Percentiles rank a stretch among this genome's conserved stretches.
Evolutionary conservation across 1,140 invertebrate genomes (phyloP).

Genomic region (Monochamus saltuarius): DNA sequence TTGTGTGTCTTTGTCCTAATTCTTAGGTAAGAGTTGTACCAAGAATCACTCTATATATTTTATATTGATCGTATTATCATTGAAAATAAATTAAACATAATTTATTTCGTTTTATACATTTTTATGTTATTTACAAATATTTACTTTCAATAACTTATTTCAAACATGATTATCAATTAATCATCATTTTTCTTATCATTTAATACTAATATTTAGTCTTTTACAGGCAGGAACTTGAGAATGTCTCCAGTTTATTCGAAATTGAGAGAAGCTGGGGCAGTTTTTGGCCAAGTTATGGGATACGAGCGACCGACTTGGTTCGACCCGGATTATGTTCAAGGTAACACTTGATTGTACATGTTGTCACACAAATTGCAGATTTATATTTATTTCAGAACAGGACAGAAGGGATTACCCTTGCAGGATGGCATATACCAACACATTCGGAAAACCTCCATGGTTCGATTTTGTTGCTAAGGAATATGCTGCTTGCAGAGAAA

Average conservation of each 20-base stretch:
- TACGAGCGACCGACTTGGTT: slow-evolving; percentile 97
- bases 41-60: too few relatives aligned
- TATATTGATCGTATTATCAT: too few relatives aligned
- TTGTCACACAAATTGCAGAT: background rate
- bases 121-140: too few relatives aligned
- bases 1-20: too few relatives aligned
- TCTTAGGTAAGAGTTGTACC: too few relatives aligned
- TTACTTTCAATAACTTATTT: too few relatives aligned
- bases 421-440: slow-evolving; percentile 72
- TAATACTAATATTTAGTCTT: too few relatives aligned
- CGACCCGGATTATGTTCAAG: slow-evolving; percentile 59
- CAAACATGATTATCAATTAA: too few relatives aligned
- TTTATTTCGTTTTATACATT: too few relatives aligned
- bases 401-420: slow-evolving; percentile 52
- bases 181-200: too few relatives aligned
- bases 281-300: slow-evolving; percentile 98
- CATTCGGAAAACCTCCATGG: slow-evolving; percentile 90
- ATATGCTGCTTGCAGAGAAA: slow-evolving; percentile 92
- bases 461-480: slow-evolving; percentile 87
- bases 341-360: slow-evolving; percentile 48
- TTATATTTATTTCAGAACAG: slow-evolving; percentile 29
- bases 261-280: slow-evolving; percentile 87
- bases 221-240: slow-evolving; percentile 74
- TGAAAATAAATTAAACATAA: too few relatives aligned
- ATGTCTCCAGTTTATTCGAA: slow-evolving; percentile 97